These are phyloP conservation scores for Patella ulyssiponensis DNA, from an alignment of 2,888 invertebrate species.

Conservation along the genomic window DNA sequence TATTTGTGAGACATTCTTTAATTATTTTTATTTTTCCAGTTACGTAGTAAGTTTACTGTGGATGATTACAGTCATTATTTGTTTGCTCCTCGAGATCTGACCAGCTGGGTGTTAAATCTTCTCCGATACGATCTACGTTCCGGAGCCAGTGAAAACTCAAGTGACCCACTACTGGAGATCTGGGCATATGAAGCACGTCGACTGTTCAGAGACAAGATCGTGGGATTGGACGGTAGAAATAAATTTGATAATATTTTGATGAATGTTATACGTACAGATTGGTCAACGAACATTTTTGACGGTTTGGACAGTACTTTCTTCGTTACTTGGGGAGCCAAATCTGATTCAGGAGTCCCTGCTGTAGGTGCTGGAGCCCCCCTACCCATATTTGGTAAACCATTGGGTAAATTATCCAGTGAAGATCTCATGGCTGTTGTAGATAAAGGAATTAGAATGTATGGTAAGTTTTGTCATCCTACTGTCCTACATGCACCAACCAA, in stretches of 20 bases:
- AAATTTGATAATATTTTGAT: slow-evolving; percentile 79
- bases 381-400: slow-evolving; percentile 72
- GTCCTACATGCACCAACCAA: not conserved
- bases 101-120: slow-evolving; percentile 80
- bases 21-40: slow-evolving; percentile 53
- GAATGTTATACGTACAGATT: slow-evolving; percentile 73
- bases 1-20: too few species aligned
- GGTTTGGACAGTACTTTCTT: slow-evolving; percentile 67
- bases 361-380: slow-evolving; percentile 71
- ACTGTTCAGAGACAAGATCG: slow-evolving; percentile 83
- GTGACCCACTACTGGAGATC: slow-evolving; percentile 75
- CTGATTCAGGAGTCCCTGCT: slow-evolving; percentile 63
- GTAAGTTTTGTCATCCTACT: slow-evolving; percentile 49
- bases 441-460: slow-evolving; percentile 71
- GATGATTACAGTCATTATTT: slow-evolving; percentile 80
- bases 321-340: slow-evolving; percentile 71
- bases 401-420: slow-evolving; percentile 73
- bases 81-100: slow-evolving; percentile 84
- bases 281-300: slow-evolving; percentile 71
- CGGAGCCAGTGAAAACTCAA: slow-evolving; percentile 60
- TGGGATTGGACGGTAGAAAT: slow-evolving; percentile 78
- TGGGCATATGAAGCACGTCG: slow-evolving; percentile 83
- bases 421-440: slow-evolving; percentile 74
- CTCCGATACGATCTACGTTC: slow-evolving; percentile 76
- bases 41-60: slow-evolving; percentile 75